Evolutionary conservation across 92 coral and sea anemone genomes (phyloP).

Genomic region (Porites rus): DNA sequence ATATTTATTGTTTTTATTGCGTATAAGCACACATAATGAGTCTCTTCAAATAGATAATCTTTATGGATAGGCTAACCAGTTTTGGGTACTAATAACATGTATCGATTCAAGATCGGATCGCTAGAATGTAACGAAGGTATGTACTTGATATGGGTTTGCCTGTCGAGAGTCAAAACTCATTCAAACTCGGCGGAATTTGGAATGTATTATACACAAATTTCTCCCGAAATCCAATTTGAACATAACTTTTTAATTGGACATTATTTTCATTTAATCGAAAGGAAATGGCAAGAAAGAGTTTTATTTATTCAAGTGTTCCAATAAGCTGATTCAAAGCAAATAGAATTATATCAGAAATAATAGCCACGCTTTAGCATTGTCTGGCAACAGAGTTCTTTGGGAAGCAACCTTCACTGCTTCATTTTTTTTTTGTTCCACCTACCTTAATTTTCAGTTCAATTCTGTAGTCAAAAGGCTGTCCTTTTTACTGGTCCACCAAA

Average conservation of each 20-base stretch:
- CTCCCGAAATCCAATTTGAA: no score
- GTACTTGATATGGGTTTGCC: no score
- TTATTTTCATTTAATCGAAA: not conserved
- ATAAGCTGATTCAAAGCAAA: not conserved
- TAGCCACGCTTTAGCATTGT: not conserved
- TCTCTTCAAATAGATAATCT: not conserved
- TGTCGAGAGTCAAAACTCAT: no score
- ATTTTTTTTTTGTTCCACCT: no score
- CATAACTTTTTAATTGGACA: not conserved
- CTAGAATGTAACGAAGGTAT: no score
- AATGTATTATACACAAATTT: no score
- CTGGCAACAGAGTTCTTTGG: not conserved
- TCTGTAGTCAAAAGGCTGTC: no score
- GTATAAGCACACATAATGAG: not conserved
- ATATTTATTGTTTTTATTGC: not conserved
- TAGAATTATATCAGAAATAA: not conserved
- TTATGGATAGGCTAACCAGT: not conserved
- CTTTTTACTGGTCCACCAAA: no score
- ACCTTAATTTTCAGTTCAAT: no score
- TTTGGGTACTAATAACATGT: not conserved
- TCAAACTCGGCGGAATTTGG: no score
- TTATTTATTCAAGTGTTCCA: conserved; percentile 8
- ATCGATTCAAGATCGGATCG: no score
- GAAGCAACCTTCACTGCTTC: no score
- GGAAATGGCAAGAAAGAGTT: not conserved